phyloP scores from a whole-genome alignment of 2,113 vertebrate genomes.

The Todiramphus saurophagus region DNA sequence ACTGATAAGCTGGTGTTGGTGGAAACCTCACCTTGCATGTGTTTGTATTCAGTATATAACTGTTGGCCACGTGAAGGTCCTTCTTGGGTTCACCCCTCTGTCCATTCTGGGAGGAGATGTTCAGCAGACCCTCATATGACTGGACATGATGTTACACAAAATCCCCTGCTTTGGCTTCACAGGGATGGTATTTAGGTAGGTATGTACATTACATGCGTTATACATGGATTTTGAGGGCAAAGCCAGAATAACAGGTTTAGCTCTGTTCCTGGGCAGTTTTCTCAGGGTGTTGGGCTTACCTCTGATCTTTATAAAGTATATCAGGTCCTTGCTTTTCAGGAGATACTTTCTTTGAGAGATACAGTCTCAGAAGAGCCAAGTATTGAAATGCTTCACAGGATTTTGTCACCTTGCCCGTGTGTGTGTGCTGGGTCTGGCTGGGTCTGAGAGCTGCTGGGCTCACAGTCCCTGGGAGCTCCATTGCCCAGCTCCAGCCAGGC shows the following conservation, averaged over 20 bases:
- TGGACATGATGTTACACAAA: not conserved
- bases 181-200: not conserved
- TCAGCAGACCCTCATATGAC: not conserved
- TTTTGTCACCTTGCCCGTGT: not conserved
- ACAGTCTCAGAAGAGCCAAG: not conserved
- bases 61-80: not conserved
- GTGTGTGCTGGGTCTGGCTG: not conserved
- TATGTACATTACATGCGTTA: not conserved
- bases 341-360: not conserved
- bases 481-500: not conserved
- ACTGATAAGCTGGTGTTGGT: not conserved
- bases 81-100: not conserved
- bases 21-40: not conserved
- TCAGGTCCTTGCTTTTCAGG: not conserved
- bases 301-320: not conserved
- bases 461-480: rapidly evolving
- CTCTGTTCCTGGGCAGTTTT: not conserved
- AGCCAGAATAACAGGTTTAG: not conserved
- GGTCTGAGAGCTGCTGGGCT: not conserved
- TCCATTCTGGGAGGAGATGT: rapidly evolving
- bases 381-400: not conserved
- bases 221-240: not conserved
- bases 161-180: not conserved
- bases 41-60: not conserved
- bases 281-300: not conserved